These are phyloP conservation scores for Solenodon paradoxus DNA, from an alignment of 2,113 vertebrate species.

Conservation along the genomic window DNA sequence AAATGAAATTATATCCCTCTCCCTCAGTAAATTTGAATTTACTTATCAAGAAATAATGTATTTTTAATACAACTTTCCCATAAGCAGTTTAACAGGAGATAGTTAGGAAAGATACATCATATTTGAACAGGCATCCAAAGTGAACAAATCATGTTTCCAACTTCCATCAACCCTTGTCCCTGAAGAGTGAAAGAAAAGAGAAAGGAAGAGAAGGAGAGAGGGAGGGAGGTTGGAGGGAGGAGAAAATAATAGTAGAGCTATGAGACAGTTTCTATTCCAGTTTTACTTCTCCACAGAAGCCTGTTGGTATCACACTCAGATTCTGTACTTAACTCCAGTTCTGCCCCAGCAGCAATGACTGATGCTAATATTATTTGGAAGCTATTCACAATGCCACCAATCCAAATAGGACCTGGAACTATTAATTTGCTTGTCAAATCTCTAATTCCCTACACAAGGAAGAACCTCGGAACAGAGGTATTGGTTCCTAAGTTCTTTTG, in stretches of 20 bases:
- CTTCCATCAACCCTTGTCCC: not conserved
- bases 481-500: not conserved
- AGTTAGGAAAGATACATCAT: not conserved
- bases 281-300: not conserved
- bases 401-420: not conserved
- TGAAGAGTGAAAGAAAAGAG: not conserved
- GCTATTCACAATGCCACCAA: conserved; percentile 44
- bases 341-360: not conserved
- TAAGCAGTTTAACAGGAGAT: not conserved
- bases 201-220: too few species aligned
- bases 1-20: conserved; percentile 17
- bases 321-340: conserved; percentile 36
- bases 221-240: too few species aligned
- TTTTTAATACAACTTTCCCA: conserved; percentile 56
- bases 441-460: not conserved
- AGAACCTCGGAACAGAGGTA: not conserved
- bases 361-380: conserved; percentile 50
- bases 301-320: conserved; percentile 39
- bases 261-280: not conserved
- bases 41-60: conserved; percentile 61
- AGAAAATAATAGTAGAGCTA: not conserved
- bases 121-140: not conserved
- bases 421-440: conserved; percentile 46
- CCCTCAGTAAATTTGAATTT: conserved; percentile 50
- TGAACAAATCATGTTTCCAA: not conserved